Evolutionary conservation across 2,113 vertebrate genomes (phyloP), one percentile per base, ranked within the genome.

Genomic region (Labrus mixtus): DNA sequence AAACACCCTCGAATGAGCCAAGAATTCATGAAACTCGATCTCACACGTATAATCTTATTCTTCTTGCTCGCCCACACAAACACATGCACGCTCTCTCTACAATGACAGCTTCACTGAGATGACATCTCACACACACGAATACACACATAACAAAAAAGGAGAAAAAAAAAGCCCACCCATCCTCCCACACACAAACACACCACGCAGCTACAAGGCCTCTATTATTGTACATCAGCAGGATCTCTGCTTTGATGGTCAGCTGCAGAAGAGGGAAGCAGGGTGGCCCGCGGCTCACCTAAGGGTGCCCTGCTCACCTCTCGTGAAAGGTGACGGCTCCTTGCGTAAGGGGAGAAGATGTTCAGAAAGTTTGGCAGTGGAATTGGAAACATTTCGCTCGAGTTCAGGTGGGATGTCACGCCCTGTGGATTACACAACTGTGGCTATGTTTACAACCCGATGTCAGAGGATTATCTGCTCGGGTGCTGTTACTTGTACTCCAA

Each of bases 331-430:
- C 46, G 23, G 58, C 70, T 29, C 60, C 61, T 88, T 87, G 73
- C 50, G 25, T 73, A 82, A 85, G 66, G 56, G 60, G 11, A 68
- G 29, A 51, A 36, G 54, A 39, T 41, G 58, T 10, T 59, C 10
- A n/a, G 41, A 60, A 62, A 4, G 50, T 71, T 72, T 78, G 84
- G 68, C 79, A 39, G 59, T 53, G 1, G 10, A 1, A 3, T 57
- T 85, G 81, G 84, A 83, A 85, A 75, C 58, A 66, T 37, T 76
- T 55, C 39, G 58, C 58, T 60, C 22, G 10, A 60, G 67, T 83
- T 76, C 65, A 78, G 81, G 76, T 50, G 62, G 62, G 58, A 81
- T 76, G 76, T 76, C 56, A 33, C 4, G 51, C 51, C 3, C 59
- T 22, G 23, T 12, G 23, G 43, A 71, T 87, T 82, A 84, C 41